Base-by-base conservation (phyloP, 37 sponge, comb jelly and placozoan genomes). In the Chondrilla cf. caribensis region DNA sequence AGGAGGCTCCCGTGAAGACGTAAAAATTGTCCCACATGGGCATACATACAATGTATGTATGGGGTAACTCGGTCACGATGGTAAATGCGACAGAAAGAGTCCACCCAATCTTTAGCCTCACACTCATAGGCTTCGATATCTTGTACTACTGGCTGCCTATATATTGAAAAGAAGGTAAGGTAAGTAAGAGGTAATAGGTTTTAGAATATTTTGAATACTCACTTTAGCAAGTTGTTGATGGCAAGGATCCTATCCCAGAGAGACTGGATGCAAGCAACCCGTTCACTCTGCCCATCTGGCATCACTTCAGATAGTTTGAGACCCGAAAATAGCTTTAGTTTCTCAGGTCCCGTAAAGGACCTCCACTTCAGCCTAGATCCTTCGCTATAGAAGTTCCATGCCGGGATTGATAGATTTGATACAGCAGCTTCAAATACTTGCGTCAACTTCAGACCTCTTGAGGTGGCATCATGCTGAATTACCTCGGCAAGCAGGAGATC, bases 11-110 rank as follows among this genome's bases (percentile, higher is more conserved):
- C 82, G 29, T 64, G 68, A 3, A 81, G 29, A 24, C 8, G 47
- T 14, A 81, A 39, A 81, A 81, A 81, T 4, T 81, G 58, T 15
- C 82, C 68, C 9, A 66, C 82, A 81, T 81, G 82, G 32, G 21
- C 17, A 14, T 38, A 29, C 68, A 81, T 60, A 15, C 40, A 65
- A 62, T 81, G 82, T 15, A 60, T 81, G 68, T 64, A 81, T 2
- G 82, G 82, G 7, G 82, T 81, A 31, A 60, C 82, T n/a, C 28
- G 21, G 18, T 59, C 29, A 32, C 33, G 21, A 8, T 81, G 82
- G 47, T 81, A 81, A 22, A 65, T 35, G 15, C 28, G 32, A 19
- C 60, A 2, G 54, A 64, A 81, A 22, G 54, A 17, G 32, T 24
- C 14, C 11, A 43, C 82, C 66, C 82, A 81, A 22, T 81, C 25